phyloP scores from a whole-genome alignment of 2,888 invertebrate species.

The Pristionchus japonicus region DNA sequence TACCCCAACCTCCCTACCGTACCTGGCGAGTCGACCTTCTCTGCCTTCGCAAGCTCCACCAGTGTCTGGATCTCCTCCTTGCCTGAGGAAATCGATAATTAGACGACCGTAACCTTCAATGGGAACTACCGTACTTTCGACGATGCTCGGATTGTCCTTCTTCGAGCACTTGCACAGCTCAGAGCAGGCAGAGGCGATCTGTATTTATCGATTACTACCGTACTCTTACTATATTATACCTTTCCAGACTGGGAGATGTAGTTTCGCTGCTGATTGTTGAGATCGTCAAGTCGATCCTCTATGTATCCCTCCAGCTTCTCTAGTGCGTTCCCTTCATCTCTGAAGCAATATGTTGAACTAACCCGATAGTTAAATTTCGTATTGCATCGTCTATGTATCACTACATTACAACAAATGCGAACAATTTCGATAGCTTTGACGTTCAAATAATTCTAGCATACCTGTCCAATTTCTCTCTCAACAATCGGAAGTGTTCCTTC shows the following conservation, averaged over 20 bases:
- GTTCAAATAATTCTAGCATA: not conserved
- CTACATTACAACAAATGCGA: not conserved
- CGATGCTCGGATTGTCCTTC: conserved; percentile 78
- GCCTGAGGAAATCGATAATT: not conserved
- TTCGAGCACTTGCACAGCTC: conserved; percentile 47
- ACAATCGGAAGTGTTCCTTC: conserved; percentile 78
- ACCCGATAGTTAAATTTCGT: not conserved
- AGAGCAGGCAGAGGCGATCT: conserved; percentile 47
- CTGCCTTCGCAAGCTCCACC: conserved; percentile 52
- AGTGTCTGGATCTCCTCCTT: conserved; percentile 55
- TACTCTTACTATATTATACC: conserved; percentile 67
- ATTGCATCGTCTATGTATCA: not conserved
- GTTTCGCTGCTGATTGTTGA: conserved; percentile 80
- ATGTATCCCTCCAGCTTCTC: conserved; percentile 80
- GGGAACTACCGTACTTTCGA: conserved; percentile 66
- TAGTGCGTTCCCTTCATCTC: conserved; percentile 79
- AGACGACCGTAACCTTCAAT: not conserved
- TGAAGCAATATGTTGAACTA: not conserved
- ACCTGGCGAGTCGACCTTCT: conserved; percentile 47
- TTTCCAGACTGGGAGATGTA: conserved; percentile 78
- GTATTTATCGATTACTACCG: not conserved
- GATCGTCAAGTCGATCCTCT: conserved; percentile 78
- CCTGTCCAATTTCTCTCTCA: conserved; percentile 77
- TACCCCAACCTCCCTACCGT: not conserved
- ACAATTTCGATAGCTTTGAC: not conserved